phyloP scores from a whole-genome alignment of 2,888 invertebrate genomes.

The Leptothorax acervorum region DNA sequence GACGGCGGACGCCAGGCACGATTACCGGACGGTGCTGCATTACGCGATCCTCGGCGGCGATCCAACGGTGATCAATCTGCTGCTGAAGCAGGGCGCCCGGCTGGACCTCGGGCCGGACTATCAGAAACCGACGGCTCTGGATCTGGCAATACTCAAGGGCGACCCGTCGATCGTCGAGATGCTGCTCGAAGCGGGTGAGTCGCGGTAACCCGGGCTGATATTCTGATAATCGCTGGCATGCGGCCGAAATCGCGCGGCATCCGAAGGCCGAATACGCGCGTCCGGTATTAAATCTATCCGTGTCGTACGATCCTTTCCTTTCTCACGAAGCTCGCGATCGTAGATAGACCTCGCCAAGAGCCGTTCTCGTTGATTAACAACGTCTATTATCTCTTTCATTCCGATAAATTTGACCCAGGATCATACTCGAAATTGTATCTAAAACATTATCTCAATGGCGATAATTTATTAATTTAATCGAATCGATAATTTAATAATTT shows the following conservation, averaged over 20 bases:
- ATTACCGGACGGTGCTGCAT: conserved; percentile 95
- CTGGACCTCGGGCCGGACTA: conserved; percentile 89
- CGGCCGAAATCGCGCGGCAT: conserved; percentile 43
- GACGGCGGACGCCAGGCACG: conserved; percentile 94
- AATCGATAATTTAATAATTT: background rate
- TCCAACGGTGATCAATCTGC: conserved; percentile 90
- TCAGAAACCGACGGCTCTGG: conserved; percentile 92
- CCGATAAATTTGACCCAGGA: background rate
- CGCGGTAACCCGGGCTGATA: background rate
- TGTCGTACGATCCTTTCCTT: background rate
- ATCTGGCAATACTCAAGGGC: conserved; percentile 94
- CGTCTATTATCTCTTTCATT: background rate
- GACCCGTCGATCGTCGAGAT: conserved; percentile 91
- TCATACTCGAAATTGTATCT: background rate
- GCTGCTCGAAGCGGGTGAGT: conserved; percentile 89
- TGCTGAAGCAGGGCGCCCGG: conserved; percentile 93
- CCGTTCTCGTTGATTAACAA: background rate
- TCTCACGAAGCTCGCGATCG: background rate
- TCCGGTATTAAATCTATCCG: background rate
- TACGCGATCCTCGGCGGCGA: conserved; percentile 94
- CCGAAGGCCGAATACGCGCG: conserved; percentile 32
- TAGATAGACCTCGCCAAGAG: background rate
- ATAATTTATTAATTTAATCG: background rate
- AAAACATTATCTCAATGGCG: background rate
- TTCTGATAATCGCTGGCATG: conserved; percentile 23